Percentiles rank a stretch among this genome's conserved stretches.
phyloP scores from a whole-genome alignment of 2,888 invertebrate species.

The Drosophila maculinotata region DNA sequence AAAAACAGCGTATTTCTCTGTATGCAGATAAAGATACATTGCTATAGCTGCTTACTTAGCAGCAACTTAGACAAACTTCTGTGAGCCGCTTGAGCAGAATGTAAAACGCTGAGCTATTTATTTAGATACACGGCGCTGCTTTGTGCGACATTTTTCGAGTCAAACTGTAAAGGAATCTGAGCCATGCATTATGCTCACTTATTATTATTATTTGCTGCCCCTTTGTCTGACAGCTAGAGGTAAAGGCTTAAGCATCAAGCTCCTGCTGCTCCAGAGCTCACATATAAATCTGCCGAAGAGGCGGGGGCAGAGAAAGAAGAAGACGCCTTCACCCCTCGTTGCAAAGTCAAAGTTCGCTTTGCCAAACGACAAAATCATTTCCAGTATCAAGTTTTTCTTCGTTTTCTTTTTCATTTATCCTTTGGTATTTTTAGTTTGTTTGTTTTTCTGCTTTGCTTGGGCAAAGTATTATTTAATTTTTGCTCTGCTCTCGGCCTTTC shows the following conservation, averaged over 20 bases:
- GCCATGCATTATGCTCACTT: slow-evolving; percentile 73
- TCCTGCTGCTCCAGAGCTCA: slow-evolving; percentile 31
- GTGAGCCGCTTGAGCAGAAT: slow-evolving; percentile 39
- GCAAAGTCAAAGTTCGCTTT: slow-evolving; percentile 42
- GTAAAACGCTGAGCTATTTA: slow-evolving; percentile 75
- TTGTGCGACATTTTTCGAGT: slow-evolving; percentile 29
- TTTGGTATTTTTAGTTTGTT: slow-evolving; percentile 2
- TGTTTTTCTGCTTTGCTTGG: slow-evolving; percentile 4
- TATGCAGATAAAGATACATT: slow-evolving; percentile 2
- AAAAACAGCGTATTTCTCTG: too few relatives aligned
- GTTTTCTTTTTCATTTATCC: slow-evolving; percentile 11
- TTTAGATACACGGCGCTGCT: slow-evolving; percentile 63
- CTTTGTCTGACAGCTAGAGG: slow-evolving; percentile 32
- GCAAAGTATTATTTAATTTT: slow-evolving; percentile 68
- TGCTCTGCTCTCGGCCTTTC: slow-evolving; percentile 49
- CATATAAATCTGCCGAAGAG: slow-evolving; percentile 37
- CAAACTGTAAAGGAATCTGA: slow-evolving; percentile 61
- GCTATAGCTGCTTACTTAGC: slow-evolving; percentile 33
- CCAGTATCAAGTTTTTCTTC: slow-evolving; percentile 23
- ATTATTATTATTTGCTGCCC: slow-evolving; percentile 41
- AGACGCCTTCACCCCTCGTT: not conserved
- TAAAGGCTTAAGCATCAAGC: slow-evolving; percentile 53
- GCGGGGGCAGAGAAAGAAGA: slow-evolving; percentile 8
- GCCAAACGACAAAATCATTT: slow-evolving; percentile 62
- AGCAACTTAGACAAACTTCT: slow-evolving; percentile 65